Conservation (phyloP, 2,797 vertebrate genomes). For the Acrossocheilus fasciatus region DNA sequence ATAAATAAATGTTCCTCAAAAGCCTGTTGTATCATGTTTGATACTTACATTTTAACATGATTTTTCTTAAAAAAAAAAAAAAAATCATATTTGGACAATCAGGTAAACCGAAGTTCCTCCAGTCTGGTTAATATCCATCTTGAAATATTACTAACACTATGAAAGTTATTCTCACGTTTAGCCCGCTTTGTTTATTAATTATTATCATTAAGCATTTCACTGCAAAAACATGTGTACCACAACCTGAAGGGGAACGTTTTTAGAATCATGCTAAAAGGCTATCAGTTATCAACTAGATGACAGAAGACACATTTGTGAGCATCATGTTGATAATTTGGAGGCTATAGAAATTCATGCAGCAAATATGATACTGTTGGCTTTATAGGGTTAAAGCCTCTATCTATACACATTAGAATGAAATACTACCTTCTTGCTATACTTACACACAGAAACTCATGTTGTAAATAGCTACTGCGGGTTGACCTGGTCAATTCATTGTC, state of each 20-base stretch:
- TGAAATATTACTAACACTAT: not conserved
- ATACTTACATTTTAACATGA: not conserved
- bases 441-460: not conserved
- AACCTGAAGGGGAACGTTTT: not conserved
- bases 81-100: not conserved
- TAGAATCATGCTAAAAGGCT: not conserved
- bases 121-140: not conserved
- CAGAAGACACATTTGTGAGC: not conserved
- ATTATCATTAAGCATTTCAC: not conserved
- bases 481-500: not conserved
- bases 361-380: not conserved
- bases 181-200: not conserved
- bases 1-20: not conserved
- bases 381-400: not conserved
- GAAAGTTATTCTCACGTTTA: not conserved
- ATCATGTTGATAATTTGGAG: not conserved
- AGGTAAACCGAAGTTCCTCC: not conserved
- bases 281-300: too few species aligned
- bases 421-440: not conserved
- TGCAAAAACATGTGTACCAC: too few species aligned
- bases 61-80: not conserved
- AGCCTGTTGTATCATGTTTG: not conserved
- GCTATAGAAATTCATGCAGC: not conserved
- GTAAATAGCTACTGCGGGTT: not conserved
- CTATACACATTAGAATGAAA: not conserved